A percentile compares a stretch with the other conserved stretches of the same genome.
These are phyloP conservation scores for Lindbergichthys nudifrons DNA, from an alignment of 2,797 vertebrate genomes.

Conservation along the genomic window DNA sequence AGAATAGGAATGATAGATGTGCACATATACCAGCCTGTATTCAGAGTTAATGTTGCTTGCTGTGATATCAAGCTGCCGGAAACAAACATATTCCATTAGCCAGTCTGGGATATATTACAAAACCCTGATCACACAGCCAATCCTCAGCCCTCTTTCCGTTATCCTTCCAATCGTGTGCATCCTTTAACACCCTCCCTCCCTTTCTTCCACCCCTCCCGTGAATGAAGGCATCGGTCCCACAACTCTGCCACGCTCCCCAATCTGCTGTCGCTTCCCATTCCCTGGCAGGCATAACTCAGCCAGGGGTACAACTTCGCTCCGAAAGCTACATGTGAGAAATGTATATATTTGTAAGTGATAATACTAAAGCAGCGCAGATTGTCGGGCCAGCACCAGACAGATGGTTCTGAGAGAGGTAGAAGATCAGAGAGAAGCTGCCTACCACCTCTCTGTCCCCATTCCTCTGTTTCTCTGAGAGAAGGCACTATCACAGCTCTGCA, in stretches of 20 bases:
- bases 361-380: conserved; percentile 69
- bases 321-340: conserved; percentile 74
- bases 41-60: conserved; percentile 62
- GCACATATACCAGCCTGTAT: conserved; percentile 29
- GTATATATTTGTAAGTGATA: conserved; percentile 82
- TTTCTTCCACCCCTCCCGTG: conserved; percentile 16
- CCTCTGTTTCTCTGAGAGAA: conserved; percentile 60
- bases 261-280: conserved; percentile 73
- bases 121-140: conserved; percentile 59
- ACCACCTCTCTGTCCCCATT: conserved; percentile 55
- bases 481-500: conserved; percentile 62
- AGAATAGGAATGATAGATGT: conserved; percentile 39
- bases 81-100: conserved; percentile 68
- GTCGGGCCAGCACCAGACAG: conserved; percentile 73
- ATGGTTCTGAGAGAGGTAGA: conserved; percentile 78
- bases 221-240: conserved; percentile 54
- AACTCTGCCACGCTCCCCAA: conserved; percentile 60
- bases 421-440: conserved; percentile 73
- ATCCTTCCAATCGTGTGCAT: conserved; percentile 47
- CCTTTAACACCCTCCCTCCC: neutral
- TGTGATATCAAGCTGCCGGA: conserved; percentile 64
- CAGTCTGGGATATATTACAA: conserved; percentile 52
- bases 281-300: conserved; percentile 58
- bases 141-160: conserved; percentile 49
- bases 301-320: conserved; percentile 59